Percentiles rank a stretch among this genome's conserved stretches.
Conservation (phyloP, 2,797 vertebrate species). For the Kryptolebias ocellatus region DNA sequence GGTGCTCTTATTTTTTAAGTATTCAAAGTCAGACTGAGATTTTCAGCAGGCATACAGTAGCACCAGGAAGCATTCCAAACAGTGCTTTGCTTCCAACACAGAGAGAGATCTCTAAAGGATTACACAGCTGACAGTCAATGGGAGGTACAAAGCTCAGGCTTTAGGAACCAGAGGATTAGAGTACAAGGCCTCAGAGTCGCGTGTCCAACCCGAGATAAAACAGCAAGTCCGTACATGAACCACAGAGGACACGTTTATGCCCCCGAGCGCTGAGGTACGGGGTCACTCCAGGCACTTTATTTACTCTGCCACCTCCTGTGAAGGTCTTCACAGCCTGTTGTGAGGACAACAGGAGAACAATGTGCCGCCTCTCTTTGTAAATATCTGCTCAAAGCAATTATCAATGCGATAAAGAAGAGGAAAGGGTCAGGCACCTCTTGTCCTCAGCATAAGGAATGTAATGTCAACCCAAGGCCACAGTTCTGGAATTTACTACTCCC, state of each 20-base stretch:
- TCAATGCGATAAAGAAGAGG: constrained; percentile 62
- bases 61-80: constrained; percentile 43
- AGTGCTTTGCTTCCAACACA: constrained; percentile 62
- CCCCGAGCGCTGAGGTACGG: constrained; percentile 12
- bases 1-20: constrained; percentile 27
- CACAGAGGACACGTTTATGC: constrained; percentile 44
- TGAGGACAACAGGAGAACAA: constrained; percentile 49
- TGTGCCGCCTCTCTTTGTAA: constrained; percentile 57
- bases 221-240: constrained; percentile 40
- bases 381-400: constrained; percentile 73
- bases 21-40: constrained; percentile 55
- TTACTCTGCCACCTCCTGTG: constrained; percentile 39
- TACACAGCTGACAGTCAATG: constrained; percentile 65
- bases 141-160: constrained; percentile 69
- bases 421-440: constrained; percentile 65
- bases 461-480: constrained; percentile 77
- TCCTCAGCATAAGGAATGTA: constrained; percentile 69
- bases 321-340: constrained; percentile 51
- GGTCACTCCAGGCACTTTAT: constrained; percentile 56
- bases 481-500: constrained; percentile 69
- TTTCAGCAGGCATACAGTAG: constrained; percentile 37
- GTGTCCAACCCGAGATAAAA: constrained; percentile 70
- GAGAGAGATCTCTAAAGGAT: constrained; percentile 74
- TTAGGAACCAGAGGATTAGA: constrained; percentile 77
- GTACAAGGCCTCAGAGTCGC: constrained; percentile 62